These are phyloP conservation scores for Aplocera efformata DNA, from an alignment of 2,888 invertebrate genomes.

Conservation along the genomic window DNA sequence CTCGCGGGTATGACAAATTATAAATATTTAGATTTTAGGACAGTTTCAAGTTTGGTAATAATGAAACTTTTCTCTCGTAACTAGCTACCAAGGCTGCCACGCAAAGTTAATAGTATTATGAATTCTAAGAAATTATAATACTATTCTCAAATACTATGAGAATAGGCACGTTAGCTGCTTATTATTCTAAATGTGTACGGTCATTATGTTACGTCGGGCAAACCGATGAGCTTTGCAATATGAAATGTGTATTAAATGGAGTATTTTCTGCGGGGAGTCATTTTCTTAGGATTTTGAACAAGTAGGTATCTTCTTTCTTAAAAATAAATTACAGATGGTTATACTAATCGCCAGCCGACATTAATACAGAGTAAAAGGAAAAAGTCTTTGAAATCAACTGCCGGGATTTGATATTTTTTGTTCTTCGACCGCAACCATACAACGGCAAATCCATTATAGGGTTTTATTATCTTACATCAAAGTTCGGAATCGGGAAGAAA, in stretches of 20 bases:
- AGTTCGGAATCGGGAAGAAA: slow-evolving; percentile 53
- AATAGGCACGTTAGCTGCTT: slow-evolving; percentile 17
- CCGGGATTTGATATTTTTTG: slow-evolving; percentile 49
- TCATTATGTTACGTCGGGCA: slow-evolving; percentile 19
- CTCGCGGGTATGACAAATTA: too few relatives aligned
- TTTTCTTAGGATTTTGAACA: too few relatives aligned
- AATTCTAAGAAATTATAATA: slow-evolving; percentile 6
- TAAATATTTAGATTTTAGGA: background rate
- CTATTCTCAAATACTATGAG: slow-evolving; percentile 10
- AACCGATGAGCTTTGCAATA: slow-evolving; percentile 16
- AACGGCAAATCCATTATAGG: slow-evolving; percentile 68
- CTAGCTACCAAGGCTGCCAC: too few relatives aligned
- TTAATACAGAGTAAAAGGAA: background rate
- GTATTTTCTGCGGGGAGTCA: slow-evolving; percentile 5
- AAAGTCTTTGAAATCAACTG: slow-evolving; percentile 41
- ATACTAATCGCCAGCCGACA: too few relatives aligned
- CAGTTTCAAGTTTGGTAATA: too few relatives aligned
- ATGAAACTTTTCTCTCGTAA: too few relatives aligned
- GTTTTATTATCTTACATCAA: slow-evolving; percentile 72
- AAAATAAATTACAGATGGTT: too few relatives aligned
- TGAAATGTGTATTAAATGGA: slow-evolving; percentile 6
- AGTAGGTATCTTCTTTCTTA: too few relatives aligned
- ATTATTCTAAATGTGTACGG: slow-evolving; percentile 20
- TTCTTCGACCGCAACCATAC: slow-evolving; percentile 54
- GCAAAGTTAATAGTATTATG: too few relatives aligned